A percentile compares a stretch with the other conserved stretches of the same genome.
Conservation (phyloP, 2,888 invertebrate species). For the Smittia sp. region DNA sequence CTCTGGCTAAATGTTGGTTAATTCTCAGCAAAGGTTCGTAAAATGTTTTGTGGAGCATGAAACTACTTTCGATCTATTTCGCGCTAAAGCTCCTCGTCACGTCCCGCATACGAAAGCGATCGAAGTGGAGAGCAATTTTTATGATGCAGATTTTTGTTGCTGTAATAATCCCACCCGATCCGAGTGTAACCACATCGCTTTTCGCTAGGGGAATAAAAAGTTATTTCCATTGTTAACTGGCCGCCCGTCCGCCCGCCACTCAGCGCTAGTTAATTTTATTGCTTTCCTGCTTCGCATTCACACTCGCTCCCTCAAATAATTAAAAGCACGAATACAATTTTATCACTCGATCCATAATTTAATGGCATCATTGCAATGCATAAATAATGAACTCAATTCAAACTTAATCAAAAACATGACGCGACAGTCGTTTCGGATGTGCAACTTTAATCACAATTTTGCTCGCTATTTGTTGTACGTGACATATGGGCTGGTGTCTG, state of each 20-base stretch:
- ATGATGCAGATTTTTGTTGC: not conserved
- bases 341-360: not conserved
- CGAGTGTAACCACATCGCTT: not conserved
- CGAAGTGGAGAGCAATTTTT: not conserved
- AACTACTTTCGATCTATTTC: constrained; percentile 22
- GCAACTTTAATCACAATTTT: constrained; percentile 3
- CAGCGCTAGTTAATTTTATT: not conserved
- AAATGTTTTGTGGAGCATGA: constrained; percentile 27
- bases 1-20: not conserved
- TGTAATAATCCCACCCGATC: not conserved
- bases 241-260: not conserved
- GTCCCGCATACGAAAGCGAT: constrained; percentile 17
- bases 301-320: constrained; percentile 8
- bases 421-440: not conserved
- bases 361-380: constrained; percentile 22
- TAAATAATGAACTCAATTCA: constrained; percentile 36
- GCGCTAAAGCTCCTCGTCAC: constrained; percentile 8
- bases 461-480: not conserved
- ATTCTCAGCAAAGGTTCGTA: not conserved
- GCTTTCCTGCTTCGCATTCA: not conserved
- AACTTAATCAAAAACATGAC: constrained; percentile 21
- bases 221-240: constrained; percentile 8
- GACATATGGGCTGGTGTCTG: not conserved
- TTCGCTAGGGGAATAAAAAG: not conserved
- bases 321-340: not conserved